Conservation (phyloP, 2,797 vertebrate genomes). For the Melanotaenia pygmaea region DNA sequence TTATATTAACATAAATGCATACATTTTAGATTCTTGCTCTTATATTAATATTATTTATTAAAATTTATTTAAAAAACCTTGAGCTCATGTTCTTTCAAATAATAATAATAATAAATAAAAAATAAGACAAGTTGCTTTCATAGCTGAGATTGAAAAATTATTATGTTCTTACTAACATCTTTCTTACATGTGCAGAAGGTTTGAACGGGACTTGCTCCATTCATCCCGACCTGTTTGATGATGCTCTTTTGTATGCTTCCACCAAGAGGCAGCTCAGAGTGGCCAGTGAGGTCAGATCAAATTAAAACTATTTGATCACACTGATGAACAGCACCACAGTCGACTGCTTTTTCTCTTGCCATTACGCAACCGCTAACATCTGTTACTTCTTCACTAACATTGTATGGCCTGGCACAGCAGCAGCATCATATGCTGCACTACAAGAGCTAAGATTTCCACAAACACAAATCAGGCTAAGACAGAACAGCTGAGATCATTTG, state of each 20-base stretch:
- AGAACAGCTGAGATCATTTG: conserved; percentile 11
- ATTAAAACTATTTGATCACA: conserved; percentile 76
- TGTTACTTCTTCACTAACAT: conserved; percentile 70
- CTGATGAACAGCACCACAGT: conserved; percentile 62
- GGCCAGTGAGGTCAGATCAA: conserved; percentile 68
- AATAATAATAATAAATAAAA: neutral
- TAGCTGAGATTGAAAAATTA: neutral
- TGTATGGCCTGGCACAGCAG: conserved; percentile 60
- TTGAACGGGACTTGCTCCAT: conserved; percentile 5
- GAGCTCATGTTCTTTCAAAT: neutral
- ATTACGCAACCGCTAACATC: conserved; percentile 81
- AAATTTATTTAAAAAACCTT: neutral
- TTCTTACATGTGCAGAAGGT: neutral
- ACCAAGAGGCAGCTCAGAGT: conserved; percentile 44
- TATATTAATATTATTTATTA: neutral
- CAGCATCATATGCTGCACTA: conserved; percentile 22
- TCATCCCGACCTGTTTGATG: conserved; percentile 41
- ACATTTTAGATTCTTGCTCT: conserved; percentile 4
- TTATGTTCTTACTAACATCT: neutral
- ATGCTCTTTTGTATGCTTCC: conserved; percentile 41
- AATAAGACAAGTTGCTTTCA: neutral
- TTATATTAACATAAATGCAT: conserved; percentile 41
- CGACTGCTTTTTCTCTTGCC: conserved; percentile 47
- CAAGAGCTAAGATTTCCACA: conserved; percentile 58
- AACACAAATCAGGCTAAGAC: conserved; percentile 41